phyloP scores from a whole-genome alignment of 2,888 invertebrate species.

The Tridacna crocea region DNA sequence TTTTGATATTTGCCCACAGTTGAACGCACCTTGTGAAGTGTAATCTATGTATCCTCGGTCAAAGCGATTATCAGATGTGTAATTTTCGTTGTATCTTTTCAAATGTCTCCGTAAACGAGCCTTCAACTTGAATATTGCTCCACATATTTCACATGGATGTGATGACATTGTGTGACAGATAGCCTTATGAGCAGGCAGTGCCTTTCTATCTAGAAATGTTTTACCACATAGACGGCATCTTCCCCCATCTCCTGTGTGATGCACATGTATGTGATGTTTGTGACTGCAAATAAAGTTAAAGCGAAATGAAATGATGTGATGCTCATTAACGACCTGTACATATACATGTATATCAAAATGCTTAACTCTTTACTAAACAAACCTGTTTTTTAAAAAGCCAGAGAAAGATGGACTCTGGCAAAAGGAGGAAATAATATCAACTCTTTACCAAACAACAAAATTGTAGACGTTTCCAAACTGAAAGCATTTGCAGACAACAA shows the following conservation, averaged over 20 bases:
- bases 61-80: neutral
- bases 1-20: neutral
- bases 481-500: no score
- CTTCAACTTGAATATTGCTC: conserved; percentile 14
- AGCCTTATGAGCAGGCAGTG: conserved; percentile 2
- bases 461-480: no score
- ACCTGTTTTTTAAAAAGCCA: no score
- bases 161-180: conserved; percentile 3
- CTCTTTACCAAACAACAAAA: no score
- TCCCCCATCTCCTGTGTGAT: conserved; percentile 12
- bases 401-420: no score
- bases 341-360: no score
- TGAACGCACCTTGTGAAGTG: neutral
- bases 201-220: conserved; percentile 4
- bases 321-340: no score
- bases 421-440: no score
- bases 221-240: conserved; percentile 14
- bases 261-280: conserved; percentile 9
- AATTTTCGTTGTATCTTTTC: neutral
- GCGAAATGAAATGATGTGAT: no score
- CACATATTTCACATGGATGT: conserved; percentile 8
- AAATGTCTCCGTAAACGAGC: neutral
- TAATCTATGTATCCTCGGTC: conserved; percentile 2
- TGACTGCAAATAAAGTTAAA: neutral
- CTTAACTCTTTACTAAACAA: no score